These are phyloP conservation scores for Machimus rusticus DNA, from an alignment of 2,888 invertebrate genomes.

Conservation along the genomic window DNA sequence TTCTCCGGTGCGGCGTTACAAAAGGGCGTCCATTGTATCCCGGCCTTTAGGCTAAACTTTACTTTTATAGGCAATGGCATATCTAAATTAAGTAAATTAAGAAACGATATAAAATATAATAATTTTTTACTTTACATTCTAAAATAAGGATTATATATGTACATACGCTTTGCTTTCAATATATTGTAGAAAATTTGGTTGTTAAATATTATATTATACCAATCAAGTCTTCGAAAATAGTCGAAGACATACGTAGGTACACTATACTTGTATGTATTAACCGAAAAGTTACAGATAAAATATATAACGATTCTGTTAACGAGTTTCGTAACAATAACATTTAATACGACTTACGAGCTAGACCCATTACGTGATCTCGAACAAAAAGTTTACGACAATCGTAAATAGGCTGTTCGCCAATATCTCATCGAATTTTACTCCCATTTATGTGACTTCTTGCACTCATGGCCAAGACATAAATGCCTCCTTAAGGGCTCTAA, in stretches of 20 bases:
- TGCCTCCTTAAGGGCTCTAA: background rate
- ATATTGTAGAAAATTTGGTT: no score
- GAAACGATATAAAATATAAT: no score
- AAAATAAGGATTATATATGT: no score
- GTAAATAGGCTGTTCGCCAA: background rate
- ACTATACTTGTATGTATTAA: background rate
- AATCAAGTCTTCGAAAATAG: background rate
- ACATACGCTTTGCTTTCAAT: no score
- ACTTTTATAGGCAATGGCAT: no score
- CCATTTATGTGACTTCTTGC: background rate
- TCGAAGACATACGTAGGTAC: background rate
- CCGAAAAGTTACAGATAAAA: background rate
- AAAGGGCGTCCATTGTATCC: no score
- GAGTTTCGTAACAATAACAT: background rate
- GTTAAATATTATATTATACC: background rate
- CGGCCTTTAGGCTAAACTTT: no score
- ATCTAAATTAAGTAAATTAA: no score
- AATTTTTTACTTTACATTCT: no score
- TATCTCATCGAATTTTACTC: background rate
- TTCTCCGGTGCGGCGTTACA: no score
- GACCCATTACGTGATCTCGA: background rate
- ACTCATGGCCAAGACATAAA: background rate
- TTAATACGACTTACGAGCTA: background rate
- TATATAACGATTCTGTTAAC: background rate
- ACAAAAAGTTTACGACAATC: background rate